Percentiles rank a stretch among this genome's conserved stretches.
Conservation (phyloP, 2,888 invertebrate species). For the Nephrotoma appendiculata region DNA sequence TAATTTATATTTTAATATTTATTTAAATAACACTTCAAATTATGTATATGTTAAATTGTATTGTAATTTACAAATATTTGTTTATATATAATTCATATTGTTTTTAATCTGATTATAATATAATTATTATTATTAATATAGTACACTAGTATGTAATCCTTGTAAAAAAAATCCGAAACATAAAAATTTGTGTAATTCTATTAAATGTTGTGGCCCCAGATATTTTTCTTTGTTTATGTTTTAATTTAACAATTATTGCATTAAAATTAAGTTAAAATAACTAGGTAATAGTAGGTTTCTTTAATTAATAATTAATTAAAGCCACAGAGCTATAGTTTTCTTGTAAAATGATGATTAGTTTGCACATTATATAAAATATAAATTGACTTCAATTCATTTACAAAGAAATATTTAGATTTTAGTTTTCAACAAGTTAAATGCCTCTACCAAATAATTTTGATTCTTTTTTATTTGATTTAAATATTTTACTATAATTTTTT, state of each 20-base stretch:
- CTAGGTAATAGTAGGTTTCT: background rate
- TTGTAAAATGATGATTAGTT: background rate
- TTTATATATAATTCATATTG: background rate
- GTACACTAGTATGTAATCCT: background rate
- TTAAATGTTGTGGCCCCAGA: background rate
- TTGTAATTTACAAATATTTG: background rate
- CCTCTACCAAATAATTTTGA: background rate
- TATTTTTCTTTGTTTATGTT: background rate
- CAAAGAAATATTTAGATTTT: background rate
- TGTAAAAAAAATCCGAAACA: background rate
- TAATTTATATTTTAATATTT: background rate
- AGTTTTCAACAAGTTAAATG: background rate
- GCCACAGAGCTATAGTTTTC: background rate
- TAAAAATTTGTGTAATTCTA: background rate
- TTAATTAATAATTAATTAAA: background rate
- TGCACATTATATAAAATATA: background rate
- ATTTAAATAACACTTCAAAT: background rate
- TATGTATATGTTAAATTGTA: background rate
- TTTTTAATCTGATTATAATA: background rate
- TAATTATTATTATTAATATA: background rate
- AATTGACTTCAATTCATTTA: background rate
- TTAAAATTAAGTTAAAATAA: background rate
- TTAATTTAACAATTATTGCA: background rate
- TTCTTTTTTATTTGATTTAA: background rate
- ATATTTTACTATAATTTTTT: background rate